These are phyloP conservation scores for Pongo abelii DNA, from an alignment of 2,113 vertebrate genomes.

Conservation along the genomic window DNA sequence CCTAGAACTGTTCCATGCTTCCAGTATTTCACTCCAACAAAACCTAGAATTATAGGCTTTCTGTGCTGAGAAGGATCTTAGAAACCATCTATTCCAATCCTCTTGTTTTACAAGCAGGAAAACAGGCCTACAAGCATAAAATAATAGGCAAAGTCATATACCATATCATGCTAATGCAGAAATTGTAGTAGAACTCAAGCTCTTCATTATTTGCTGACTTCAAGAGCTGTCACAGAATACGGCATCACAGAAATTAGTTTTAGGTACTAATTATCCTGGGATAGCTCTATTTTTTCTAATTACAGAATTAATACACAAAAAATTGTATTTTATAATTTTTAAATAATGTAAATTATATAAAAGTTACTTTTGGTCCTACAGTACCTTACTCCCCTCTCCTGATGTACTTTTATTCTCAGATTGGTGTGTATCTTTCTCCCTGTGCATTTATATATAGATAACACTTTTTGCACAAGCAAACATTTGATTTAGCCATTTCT, in stretches of 20 bases:
- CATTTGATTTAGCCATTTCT: not conserved
- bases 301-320: not conserved
- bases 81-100: not conserved
- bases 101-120: not conserved
- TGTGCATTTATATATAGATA: not conserved
- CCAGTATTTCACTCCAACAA: not conserved
- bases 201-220: not conserved
- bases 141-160: not conserved
- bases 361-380: not conserved
- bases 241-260: not conserved
- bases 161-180: not conserved
- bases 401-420: not conserved
- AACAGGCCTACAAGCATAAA: not conserved
- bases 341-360: not conserved
- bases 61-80: not conserved
- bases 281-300: not conserved
- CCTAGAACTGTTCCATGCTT: not conserved
- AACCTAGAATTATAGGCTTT: not conserved
- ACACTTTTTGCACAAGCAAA: not conserved
- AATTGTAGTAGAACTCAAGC: not conserved
- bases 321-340: not conserved
- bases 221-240: not conserved
- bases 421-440: not conserved
- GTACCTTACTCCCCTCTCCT: not conserved
- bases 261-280: not conserved